These are phyloP conservation scores for Odontomachus brunneus DNA, from an alignment of 1,140 invertebrate genomes.

Conservation along the genomic window DNA sequence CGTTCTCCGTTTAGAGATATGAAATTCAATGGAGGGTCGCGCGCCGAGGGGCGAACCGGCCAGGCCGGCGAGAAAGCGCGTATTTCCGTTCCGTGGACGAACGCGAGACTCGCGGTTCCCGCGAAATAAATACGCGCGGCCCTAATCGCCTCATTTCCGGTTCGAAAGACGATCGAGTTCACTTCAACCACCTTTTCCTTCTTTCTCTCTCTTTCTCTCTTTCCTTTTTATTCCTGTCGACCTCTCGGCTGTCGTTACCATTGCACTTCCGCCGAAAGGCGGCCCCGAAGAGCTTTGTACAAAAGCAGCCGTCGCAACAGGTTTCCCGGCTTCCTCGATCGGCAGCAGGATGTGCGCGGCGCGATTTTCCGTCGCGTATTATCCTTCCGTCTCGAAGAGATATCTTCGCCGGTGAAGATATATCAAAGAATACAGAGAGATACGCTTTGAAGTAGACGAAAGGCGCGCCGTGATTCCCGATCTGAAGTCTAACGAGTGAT, in stretches of 20 bases:
- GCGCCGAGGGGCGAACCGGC: background rate
- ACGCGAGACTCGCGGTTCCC: conserved; percentile 33
- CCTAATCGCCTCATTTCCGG: conserved; percentile 69
- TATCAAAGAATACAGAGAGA: background rate
- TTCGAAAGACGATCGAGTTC: conserved; percentile 62
- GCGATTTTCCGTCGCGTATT: conserved; percentile 25
- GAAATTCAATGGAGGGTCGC: conserved; percentile 55
- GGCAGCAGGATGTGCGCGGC: conserved; percentile 24
- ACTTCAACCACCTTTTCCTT: background rate
- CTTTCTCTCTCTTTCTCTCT: conserved; percentile 25
- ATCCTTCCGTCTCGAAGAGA: background rate
- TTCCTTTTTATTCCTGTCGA: conserved; percentile 20
- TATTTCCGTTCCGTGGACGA: conserved; percentile 45
- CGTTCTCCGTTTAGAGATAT: conserved; percentile 26
- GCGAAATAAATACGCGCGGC: conserved; percentile 47
- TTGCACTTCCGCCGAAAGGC: conserved; percentile 67
- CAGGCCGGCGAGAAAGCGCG: conserved; percentile 8
- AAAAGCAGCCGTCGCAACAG: conserved; percentile 43
- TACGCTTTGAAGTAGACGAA: background rate
- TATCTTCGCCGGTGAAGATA: background rate
- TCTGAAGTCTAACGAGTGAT: background rate
- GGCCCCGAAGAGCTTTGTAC: conserved; percentile 35
- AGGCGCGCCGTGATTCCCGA: background rate
- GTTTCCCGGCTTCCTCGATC: conserved; percentile 56
- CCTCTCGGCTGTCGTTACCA: conserved; percentile 40